Evolutionary conservation across 2,113 vertebrate species (phyloP).

Genomic region (Seriola rivoliana): DNA sequence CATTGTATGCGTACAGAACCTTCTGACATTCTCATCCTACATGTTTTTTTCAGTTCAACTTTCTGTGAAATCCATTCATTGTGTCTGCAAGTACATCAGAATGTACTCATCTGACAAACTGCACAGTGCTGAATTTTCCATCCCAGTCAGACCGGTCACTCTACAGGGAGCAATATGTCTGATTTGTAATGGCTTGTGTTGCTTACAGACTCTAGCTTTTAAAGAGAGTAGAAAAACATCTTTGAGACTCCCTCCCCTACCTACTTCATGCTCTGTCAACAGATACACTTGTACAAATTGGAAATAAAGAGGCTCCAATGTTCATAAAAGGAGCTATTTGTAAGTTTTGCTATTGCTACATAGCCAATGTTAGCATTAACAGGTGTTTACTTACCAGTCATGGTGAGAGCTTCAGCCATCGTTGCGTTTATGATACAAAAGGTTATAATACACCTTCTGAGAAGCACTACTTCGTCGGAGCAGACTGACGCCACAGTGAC

Average conservation of each 20-base stretch:
- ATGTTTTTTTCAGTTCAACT: conserved; percentile 22
- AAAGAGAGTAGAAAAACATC: conserved; percentile 54
- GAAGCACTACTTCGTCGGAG: no score
- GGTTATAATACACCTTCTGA: no score
- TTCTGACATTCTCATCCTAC: conserved; percentile 66
- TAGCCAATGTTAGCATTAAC: no score
- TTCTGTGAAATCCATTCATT: conserved; percentile 73
- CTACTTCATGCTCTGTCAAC: conserved; percentile 21
- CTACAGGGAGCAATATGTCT: conserved; percentile 64
- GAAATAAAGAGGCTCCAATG: not conserved
- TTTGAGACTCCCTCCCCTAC: conserved; percentile 7
- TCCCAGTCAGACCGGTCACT: conserved; percentile 53
- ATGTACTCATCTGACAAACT: conserved; percentile 53
- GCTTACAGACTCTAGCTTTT: conserved; percentile 28
- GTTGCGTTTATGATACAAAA: no score
- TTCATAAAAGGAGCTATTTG: not conserved
- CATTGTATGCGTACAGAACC: conserved; percentile 48
- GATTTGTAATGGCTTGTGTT: conserved; percentile 45
- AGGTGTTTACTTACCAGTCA: not conserved
- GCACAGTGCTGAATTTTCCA: conserved; percentile 62
- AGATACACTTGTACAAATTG: conserved; percentile 29
- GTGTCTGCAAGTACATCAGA: conserved; percentile 50
- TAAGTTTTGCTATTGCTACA: no score
- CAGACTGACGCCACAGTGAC: no score
- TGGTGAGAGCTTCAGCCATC: no score